Evolutionary conservation across 2,888 invertebrate genomes (phyloP).

Genomic region (Allolobophora icterica): DNA sequence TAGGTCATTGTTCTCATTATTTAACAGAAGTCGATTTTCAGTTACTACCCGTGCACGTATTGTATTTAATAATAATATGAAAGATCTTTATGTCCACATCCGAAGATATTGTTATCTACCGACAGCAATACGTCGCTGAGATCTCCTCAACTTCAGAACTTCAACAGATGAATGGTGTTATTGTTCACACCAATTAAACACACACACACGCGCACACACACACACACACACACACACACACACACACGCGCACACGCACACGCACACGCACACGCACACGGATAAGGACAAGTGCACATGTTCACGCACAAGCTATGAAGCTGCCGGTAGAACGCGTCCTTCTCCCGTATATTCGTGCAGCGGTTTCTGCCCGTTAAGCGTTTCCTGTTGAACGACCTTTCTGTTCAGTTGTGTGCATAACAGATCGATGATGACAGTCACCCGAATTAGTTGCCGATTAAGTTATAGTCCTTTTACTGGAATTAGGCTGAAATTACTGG

Average conservation of each 20-base stretch:
- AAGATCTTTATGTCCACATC: background rate
- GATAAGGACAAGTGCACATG: background rate
- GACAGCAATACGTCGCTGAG: background rate
- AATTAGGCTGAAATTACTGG: background rate
- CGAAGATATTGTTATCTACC: background rate
- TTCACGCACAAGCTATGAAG: background rate
- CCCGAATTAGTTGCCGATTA: background rate
- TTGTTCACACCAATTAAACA: background rate
- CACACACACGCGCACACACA: background rate
- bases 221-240: background rate
- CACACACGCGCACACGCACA: background rate
- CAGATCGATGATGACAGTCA: too few species aligned
- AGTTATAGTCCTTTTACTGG: background rate
- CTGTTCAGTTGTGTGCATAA: background rate
- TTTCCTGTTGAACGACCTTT: background rate
- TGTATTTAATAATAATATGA: background rate
- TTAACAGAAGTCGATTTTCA: too few species aligned
- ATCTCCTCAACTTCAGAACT: background rate
- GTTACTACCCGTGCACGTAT: too few species aligned
- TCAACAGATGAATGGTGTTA: background rate
- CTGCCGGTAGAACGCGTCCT: background rate
- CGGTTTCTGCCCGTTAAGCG: background rate
- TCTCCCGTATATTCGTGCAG: background rate
- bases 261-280: background rate
- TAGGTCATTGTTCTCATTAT: too few species aligned